phyloP scores from a whole-genome alignment of 2,113 vertebrate genomes.

The Aptenodytes forsteri region DNA sequence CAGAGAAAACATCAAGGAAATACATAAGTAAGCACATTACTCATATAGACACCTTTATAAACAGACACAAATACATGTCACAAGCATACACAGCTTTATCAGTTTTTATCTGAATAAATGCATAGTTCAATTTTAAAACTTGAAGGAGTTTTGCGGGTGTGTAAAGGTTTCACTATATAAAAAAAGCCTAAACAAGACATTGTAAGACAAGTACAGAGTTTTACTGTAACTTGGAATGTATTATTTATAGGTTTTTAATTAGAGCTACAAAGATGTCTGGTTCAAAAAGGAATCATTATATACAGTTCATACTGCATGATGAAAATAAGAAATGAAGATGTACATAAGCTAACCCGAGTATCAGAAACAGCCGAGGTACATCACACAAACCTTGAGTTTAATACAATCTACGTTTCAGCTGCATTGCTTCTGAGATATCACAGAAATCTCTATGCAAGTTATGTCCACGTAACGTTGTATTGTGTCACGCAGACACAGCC shows the following conservation, averaged over 20 bases:
- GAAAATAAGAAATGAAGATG: neutral
- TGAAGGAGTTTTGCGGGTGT: neutral
- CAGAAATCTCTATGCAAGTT: too few relatives aligned
- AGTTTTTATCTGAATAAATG: neutral
- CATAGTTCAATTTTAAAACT: neutral
- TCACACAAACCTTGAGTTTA: neutral
- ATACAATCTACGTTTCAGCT: neutral
- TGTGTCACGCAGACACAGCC: neutral
- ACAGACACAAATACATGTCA: neutral
- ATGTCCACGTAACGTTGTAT: rapidly evolving
- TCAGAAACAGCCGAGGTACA: neutral
- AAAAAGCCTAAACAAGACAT: too few relatives aligned
- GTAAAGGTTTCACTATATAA: neutral
- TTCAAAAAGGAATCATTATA: neutral
- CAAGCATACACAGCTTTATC: neutral
- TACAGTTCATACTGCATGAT: neutral
- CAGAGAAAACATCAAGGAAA: neutral
- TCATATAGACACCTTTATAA: neutral
- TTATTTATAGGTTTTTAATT: neutral
- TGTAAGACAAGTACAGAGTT: neutral
- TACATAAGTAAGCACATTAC: neutral
- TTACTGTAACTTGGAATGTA: neutral
- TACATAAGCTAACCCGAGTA: neutral
- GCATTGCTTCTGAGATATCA: neutral
- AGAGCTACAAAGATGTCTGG: neutral